These are phyloP conservation scores for Brenthis hecate DNA, from an alignment of 2,888 invertebrate genomes.

Conservation along the genomic window DNA sequence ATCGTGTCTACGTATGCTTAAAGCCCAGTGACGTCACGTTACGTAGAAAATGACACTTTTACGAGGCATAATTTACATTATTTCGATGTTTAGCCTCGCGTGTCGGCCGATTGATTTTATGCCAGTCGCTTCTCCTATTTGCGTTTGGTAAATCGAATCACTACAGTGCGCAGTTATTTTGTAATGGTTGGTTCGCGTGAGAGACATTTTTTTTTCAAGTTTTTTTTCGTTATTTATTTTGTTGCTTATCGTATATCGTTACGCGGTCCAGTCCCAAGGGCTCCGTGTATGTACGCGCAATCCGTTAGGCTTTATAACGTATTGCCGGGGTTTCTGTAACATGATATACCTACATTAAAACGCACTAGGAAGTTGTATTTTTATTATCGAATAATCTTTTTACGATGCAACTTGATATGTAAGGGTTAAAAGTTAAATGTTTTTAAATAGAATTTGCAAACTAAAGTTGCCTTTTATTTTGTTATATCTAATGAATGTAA, in stretches of 20 bases:
- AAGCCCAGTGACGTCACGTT: slow-evolving; percentile 71
- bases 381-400: background rate
- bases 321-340: slow-evolving; percentile 22
- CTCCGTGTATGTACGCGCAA: slow-evolving; percentile 19
- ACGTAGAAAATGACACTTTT: slow-evolving; percentile 81
- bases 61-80: slow-evolving; percentile 81
- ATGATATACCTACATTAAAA: slow-evolving; percentile 14
- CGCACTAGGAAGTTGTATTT: slow-evolving; percentile 1
- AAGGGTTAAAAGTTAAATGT: too few species aligned
- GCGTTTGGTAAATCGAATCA: slow-evolving; percentile 78
- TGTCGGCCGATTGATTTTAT: slow-evolving; percentile 80
- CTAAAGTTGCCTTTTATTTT: too few species aligned
- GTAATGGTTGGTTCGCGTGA: slow-evolving; percentile 78
- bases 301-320: slow-evolving; percentile 31
- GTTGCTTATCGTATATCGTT: slow-evolving; percentile 46
- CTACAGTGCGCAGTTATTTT: slow-evolving; percentile 75
- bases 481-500: too few species aligned
- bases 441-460: too few species aligned
- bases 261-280: slow-evolving; percentile 32
- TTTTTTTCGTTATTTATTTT: slow-evolving; percentile 43
- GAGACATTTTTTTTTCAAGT: slow-evolving; percentile 43
- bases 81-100: slow-evolving; percentile 79
- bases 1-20: slow-evolving; percentile 32
- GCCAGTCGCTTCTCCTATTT: slow-evolving; percentile 78
- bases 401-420: too few species aligned